These are phyloP conservation scores for Oenanthe oenanthe DNA, from an alignment of 2,113 vertebrate species.

Conservation along the genomic window DNA sequence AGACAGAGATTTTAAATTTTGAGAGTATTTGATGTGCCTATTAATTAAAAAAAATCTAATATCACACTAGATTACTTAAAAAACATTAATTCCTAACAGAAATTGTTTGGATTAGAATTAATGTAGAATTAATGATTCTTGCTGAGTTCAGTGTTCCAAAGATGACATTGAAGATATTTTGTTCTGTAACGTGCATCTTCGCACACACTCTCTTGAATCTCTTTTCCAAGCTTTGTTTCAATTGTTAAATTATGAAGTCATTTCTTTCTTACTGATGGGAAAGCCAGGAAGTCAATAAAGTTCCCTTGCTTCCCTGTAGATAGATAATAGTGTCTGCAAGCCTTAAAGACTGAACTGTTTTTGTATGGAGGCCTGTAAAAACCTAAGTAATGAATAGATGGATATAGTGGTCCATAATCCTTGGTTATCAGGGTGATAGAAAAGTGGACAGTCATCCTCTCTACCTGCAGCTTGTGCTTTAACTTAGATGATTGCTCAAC, in stretches of 20 bases:
- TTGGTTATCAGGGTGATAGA: background rate
- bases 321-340: background rate
- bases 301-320: background rate
- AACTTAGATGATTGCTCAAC: background rate
- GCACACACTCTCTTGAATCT: background rate
- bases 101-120: background rate
- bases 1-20: background rate
- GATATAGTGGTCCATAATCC: background rate
- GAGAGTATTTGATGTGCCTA: background rate
- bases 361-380: background rate
- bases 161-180: background rate
- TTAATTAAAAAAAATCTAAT: background rate
- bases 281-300: background rate
- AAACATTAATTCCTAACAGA: background rate
- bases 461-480: background rate
- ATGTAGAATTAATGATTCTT: background rate
- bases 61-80: background rate
- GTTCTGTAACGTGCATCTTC: accelerated
- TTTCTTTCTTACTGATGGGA: background rate
- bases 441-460: background rate
- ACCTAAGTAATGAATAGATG: background rate
- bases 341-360: background rate
- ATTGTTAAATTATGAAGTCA: background rate
- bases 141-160: background rate
- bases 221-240: background rate